phyloP scores from a whole-genome alignment of 1,140 invertebrate genomes.

The Drosophila repletoides region DNA sequence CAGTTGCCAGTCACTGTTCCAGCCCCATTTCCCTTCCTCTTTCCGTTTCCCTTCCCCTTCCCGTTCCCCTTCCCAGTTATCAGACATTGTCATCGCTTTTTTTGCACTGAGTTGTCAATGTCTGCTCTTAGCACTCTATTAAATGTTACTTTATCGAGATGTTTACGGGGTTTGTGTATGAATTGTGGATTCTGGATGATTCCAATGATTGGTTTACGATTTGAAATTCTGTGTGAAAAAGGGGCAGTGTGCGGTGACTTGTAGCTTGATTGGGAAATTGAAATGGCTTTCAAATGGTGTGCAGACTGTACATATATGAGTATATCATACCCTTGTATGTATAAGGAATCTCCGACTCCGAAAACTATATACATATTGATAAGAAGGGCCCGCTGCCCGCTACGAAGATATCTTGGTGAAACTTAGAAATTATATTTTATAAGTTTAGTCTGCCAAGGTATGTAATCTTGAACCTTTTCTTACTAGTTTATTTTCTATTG shows the following conservation, averaged over 20 bases:
- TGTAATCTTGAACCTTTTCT: no score
- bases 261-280: background rate
- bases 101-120: slow-evolving; percentile 6
- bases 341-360: no score
- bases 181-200: background rate
- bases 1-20: background rate
- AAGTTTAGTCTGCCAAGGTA: no score
- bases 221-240: background rate
- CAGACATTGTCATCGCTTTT: slow-evolving; percentile 12
- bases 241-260: background rate
- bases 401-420: no score
- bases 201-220: background rate
- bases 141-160: slow-evolving; percentile 22
- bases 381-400: no score
- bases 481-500: no score
- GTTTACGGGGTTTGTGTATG: background rate
- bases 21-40: slow-evolving; percentile 2
- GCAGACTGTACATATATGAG: no score
- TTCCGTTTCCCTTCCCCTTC: background rate
- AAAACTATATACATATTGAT: no score
- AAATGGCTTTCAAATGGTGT: no score
- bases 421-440: no score
- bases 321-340: no score
- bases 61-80: background rate
- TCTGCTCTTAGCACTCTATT: slow-evolving; percentile 27